Evolutionary conservation across 1,140 invertebrate genomes (phyloP), one percentile per base, ranked within the genome.

Genomic region (Thaumatotibia leucotreta): DNA sequence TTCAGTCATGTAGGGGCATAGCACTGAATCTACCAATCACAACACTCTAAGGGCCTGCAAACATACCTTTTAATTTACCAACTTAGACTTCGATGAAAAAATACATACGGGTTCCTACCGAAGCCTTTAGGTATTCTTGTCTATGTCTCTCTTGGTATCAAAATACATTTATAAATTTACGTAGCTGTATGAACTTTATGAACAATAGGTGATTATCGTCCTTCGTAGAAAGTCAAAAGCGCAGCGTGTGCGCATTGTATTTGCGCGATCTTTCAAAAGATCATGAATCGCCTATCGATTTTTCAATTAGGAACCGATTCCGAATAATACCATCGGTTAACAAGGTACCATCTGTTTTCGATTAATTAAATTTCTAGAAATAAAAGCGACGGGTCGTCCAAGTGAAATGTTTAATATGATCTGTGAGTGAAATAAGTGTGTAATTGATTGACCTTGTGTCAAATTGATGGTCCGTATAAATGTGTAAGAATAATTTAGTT

Each of bases 291-390:
- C 73, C 27, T 77, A 83, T 84, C 79, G 76, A 81, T 69, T 73
- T 84, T 86, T 89, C 84, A 88, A 86, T 88, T 88, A 84, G 79
- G 83, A 63, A 86, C 87, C 83, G 79, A 87, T 87, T 84, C 79
- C 17, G 20, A n/a, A 67, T 73, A 71, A 74, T 68, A 39, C 61
- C 79, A 67, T 14, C 72, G 58, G 74, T 76, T 88, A 89, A 88
- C 84, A 87, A 88, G 84, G 81, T 68, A 80, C 78, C 83, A 89
- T 87, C 83, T 88, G 87, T 87, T 84, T 83, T 82, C 84, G 76
- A 86, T 88, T 86, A 89, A 89, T 89, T 86, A 82, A 78, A 75
- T 35, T 64, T 58, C 67, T 54, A 67, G 74, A 76, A 79, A 78
- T 77, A 73, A 68, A 74, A 72, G 54, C 65, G 66, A 74, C 63